Evolutionary conservation across 2,888 invertebrate genomes (phyloP).

Genomic region (Chamaedrilus cognettii): DNA sequence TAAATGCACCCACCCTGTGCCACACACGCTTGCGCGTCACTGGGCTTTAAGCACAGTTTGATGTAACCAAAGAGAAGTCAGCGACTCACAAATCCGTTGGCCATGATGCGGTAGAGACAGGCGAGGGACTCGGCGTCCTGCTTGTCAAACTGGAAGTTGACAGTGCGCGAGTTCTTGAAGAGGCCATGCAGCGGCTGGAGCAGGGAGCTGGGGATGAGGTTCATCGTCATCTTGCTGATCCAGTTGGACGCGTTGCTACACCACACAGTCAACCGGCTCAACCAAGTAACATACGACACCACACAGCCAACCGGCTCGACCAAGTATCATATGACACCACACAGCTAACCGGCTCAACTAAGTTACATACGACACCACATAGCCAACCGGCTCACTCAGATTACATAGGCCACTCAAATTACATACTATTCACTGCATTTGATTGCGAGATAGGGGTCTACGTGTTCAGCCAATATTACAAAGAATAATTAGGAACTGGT

Average conservation of each 20-base stretch:
- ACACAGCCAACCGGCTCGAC: not conserved
- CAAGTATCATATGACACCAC: not conserved
- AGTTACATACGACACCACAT: not conserved
- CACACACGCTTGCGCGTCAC: no score
- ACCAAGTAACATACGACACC: not conserved
- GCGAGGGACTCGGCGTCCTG: slow-evolving; percentile 72
- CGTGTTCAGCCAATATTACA: no score
- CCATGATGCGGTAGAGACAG: slow-evolving; percentile 69
- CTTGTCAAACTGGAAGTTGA: slow-evolving; percentile 72
- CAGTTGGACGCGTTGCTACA: slow-evolving; percentile 84
- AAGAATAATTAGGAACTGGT: no score
- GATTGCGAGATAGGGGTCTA: no score
- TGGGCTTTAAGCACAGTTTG: no score
- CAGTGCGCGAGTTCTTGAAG: slow-evolving; percentile 85
- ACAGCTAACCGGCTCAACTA: not conserved
- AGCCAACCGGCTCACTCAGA: not conserved
- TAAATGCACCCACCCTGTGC: no score
- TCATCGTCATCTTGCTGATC: slow-evolving; percentile 91
- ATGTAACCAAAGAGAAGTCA: not conserved
- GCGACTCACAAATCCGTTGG: not conserved
- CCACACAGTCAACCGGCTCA: not conserved
- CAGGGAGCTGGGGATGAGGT: slow-evolving; percentile 89
- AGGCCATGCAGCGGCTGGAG: slow-evolving; percentile 74
- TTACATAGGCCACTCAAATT: not conserved
- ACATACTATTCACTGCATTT: no score